Conservation (phyloP, 2,888 invertebrate genomes). For the Drosophila mettleri region DNA sequence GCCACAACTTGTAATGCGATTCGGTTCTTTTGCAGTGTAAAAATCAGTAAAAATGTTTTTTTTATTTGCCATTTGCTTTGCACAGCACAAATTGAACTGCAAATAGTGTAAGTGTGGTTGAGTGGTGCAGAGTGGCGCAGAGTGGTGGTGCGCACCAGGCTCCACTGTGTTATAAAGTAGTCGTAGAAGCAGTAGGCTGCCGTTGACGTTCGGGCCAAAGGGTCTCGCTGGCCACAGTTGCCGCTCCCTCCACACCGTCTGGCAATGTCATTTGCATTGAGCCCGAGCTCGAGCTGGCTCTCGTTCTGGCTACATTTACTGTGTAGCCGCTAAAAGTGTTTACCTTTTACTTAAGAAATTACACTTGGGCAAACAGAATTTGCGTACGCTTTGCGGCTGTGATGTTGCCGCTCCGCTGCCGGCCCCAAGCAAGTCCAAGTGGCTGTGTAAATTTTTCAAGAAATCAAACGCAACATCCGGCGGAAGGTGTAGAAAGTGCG, state of each 20-base stretch:
- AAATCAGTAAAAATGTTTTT: slow-evolving; percentile 56
- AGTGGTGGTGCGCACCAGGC: slow-evolving; percentile 12
- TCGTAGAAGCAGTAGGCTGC: slow-evolving; percentile 36
- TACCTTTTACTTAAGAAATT: slow-evolving; percentile 84
- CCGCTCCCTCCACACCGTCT: neutral
- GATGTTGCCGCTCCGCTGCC: slow-evolving; percentile 6
- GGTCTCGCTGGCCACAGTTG: neutral
- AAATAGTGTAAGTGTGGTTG: slow-evolving; percentile 56
- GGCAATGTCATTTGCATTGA: slow-evolving; percentile 52
- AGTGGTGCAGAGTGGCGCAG: slow-evolving; percentile 14
- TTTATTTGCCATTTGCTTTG: slow-evolving; percentile 70
- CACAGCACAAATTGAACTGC: slow-evolving; percentile 75
- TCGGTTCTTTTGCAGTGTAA: slow-evolving; percentile 35
- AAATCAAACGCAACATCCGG: slow-evolving; percentile 66
- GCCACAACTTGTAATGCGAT: slow-evolving; percentile 46
- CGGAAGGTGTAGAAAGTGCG: slow-evolving; percentile 18
- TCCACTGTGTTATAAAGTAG: slow-evolving; percentile 11
- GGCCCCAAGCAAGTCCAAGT: slow-evolving; percentile 61
- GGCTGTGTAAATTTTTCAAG: slow-evolving; percentile 68
- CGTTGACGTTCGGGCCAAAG: slow-evolving; percentile 20
- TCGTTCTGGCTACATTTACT: slow-evolving; percentile 56
- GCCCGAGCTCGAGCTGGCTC: slow-evolving; percentile 19
- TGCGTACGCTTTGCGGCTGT: slow-evolving; percentile 54
- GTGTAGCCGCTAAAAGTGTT: slow-evolving; percentile 79
- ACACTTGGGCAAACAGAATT: slow-evolving; percentile 82